These are phyloP conservation scores for Epinephelus moara DNA, from an alignment of 2,113 vertebrate genomes.

Conservation along the genomic window DNA sequence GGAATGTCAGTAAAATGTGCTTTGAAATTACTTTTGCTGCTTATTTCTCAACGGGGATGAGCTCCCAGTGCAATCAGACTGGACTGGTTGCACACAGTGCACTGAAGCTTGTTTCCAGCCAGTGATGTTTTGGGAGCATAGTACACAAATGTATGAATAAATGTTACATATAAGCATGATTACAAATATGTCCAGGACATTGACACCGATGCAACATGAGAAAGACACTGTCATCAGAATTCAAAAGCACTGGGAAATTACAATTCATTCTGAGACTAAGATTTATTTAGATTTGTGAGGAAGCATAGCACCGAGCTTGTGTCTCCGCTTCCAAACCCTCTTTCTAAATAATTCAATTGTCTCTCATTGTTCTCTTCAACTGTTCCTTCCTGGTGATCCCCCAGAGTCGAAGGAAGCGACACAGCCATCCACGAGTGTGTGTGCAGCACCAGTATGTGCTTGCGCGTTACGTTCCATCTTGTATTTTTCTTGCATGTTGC, in stretches of 20 bases:
- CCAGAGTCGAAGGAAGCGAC: constrained; percentile 52
- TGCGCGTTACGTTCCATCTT: constrained; percentile 52
- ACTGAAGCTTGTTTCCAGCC: not conserved
- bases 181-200: not conserved
- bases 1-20: constrained; percentile 30
- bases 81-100: not conserved
- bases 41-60: constrained; percentile 10
- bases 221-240: not conserved
- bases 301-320: constrained; percentile 20
- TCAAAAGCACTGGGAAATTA: constrained; percentile 24
- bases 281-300: constrained; percentile 50
- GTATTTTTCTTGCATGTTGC: constrained; percentile 54
- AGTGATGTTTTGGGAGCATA: not conserved
- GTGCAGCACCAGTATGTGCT: constrained; percentile 43
- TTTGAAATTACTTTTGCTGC: constrained; percentile 21
- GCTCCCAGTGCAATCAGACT: not conserved
- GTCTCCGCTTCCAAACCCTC: constrained; percentile 48
- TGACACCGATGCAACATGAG: not conserved
- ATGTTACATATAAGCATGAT: not conserved
- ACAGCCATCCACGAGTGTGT: constrained; percentile 36
- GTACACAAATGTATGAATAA: not conserved
- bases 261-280: constrained; percentile 19
- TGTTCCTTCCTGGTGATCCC: constrained; percentile 68
- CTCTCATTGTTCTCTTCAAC: constrained; percentile 66
- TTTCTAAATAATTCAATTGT: constrained; percentile 73